Conservation (phyloP, 1,140 invertebrate genomes). For the Schlechtendalia chinensis region DNA sequence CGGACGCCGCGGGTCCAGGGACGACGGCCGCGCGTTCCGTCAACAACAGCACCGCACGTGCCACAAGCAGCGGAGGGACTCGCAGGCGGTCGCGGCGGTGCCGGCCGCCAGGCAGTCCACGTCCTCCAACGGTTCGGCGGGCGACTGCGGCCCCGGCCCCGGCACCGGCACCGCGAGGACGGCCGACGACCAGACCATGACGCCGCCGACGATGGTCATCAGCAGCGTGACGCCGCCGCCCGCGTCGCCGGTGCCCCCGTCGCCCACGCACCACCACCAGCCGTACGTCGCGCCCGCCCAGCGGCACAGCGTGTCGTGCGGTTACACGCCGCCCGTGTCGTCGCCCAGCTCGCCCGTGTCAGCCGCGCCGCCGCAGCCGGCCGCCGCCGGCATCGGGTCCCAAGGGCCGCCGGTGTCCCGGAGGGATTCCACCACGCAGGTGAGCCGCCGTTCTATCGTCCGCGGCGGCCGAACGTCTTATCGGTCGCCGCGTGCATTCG, state of each 20-base stretch:
- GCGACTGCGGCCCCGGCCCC: conserved; percentile 9
- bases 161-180: conserved; percentile 54
- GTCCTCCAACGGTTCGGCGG: conserved; percentile 49
- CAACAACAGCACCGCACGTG: conserved; percentile 34
- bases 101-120: conserved; percentile 25
- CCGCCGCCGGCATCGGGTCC: conserved; percentile 52
- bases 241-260: conserved; percentile 65
- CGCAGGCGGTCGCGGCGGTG: not conserved
- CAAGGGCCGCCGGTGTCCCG: conserved; percentile 66
- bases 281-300: conserved; percentile 56
- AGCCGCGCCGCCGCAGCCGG: conserved; percentile 56
- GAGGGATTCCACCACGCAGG: conserved; percentile 82
- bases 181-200: conserved; percentile 58
- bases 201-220: conserved; percentile 76
- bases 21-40: conserved; percentile 54
- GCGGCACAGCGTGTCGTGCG: conserved; percentile 52
- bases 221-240: conserved; percentile 77
- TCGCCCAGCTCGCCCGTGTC: conserved; percentile 56
- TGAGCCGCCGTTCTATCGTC: conserved; percentile 55
- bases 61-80: conserved; percentile 44
- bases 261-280: conserved; percentile 68
- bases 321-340: conserved; percentile 53
- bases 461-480: not conserved
- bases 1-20: conserved; percentile 65
- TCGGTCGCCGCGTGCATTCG: too few species aligned